phyloP scores from a whole-genome alignment of 2,797 vertebrate species.

The Valencia hispanica region DNA sequence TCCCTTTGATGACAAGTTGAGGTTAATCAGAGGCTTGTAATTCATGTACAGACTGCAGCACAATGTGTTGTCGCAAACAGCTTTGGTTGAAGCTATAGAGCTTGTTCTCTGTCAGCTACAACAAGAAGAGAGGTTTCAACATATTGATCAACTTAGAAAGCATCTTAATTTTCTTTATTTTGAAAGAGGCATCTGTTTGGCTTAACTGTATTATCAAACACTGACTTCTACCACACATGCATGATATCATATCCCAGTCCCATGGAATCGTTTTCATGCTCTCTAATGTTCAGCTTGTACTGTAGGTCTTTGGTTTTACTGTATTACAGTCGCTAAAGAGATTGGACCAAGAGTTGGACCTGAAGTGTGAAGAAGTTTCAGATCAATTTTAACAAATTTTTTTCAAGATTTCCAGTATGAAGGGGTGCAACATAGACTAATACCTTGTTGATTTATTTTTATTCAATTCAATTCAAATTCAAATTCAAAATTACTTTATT shows the following conservation, averaged over 20 bases:
- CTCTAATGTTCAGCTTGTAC: background rate
- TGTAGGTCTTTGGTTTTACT: background rate
- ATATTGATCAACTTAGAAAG: background rate
- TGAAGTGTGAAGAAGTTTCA: too few species aligned
- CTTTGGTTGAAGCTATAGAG: background rate
- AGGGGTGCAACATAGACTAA: too few species aligned
- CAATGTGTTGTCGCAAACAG: background rate
- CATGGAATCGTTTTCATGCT: background rate
- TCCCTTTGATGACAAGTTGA: background rate
- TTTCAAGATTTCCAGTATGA: too few species aligned
- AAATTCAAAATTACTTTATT: too few species aligned
- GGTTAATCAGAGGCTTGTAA: background rate
- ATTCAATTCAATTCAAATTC: too few species aligned
- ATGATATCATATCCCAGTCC: background rate
- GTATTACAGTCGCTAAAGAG: background rate
- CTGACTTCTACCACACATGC: background rate
- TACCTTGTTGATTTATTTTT: too few species aligned
- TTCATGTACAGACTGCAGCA: background rate
- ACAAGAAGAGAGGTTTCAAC: too few species aligned
- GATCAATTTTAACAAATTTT: too few species aligned
- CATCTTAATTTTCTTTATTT: background rate
- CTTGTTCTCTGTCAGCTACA: background rate
- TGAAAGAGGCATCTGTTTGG: constrained; percentile 2
- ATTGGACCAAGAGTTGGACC: too few species aligned
- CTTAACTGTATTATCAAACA: background rate